Evolutionary conservation across 2,888 invertebrate genomes (phyloP), one percentile per base, ranked within the genome.

Genomic region (Dryobota labecula): DNA sequence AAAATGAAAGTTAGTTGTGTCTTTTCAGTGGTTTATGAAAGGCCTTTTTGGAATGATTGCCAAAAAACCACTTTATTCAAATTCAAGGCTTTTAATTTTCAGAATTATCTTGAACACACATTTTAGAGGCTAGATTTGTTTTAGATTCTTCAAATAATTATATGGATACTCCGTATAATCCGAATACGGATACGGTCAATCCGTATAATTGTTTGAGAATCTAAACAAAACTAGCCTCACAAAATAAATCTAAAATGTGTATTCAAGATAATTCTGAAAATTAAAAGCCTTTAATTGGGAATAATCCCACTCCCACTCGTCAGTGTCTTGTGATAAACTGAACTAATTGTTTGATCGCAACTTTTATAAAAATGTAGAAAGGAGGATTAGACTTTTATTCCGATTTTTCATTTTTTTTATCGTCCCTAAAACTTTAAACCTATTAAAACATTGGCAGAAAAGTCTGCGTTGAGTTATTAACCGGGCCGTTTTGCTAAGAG

Each of bases 191-290:
- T n/a, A n/a, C n/a, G n/a, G n/a, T n/a, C n/a, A n/a, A n/a, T n/a
- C n/a, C n/a, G n/a, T n/a, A 24, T 68, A 49, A 41, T 33, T n/a
- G 36, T 69, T 56, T 8, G 20, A 38, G 20, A 15, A 30, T 30
- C 1, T 30, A 47, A 8, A 18, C n/a, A 15, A 27, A n/a, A n/a
- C 13, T 11, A 51, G 6, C 27, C 18, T 49, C n/a, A 33, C 15
- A 13, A 49, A 67, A 67, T 30, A 49, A 60, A 61, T 27, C 11
- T 33, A 20, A 49, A 36, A 47, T 54, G 2, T 8, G 20, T 56
- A 5, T 24, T 30, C 2, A 43, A 38, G 4, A n/a, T n/a, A 51
- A 18, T 53, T 43, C 13, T n/a, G 20, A 41, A 36, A n/a, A n/a
- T 7, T 30, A 24, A 2, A 49, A 49, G 5, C 15, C 24, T 24